phyloP scores from a whole-genome alignment of 2,797 vertebrate species.

The Urocyon cinereoargenteus region DNA sequence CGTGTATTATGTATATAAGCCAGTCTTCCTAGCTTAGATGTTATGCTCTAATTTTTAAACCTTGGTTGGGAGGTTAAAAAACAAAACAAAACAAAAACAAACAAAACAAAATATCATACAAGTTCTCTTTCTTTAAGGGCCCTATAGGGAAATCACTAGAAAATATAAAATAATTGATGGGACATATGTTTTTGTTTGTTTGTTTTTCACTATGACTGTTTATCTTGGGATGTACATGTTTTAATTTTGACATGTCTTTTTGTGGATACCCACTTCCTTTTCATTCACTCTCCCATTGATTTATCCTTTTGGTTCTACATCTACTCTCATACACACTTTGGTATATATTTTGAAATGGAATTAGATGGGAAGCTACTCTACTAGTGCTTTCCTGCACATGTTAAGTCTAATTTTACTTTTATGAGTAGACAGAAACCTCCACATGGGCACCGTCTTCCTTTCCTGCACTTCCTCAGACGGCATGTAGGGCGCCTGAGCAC shows the following conservation, averaged over 20 bases:
- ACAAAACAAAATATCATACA: slow-evolving; percentile 15
- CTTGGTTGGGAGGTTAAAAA: slow-evolving; percentile 60
- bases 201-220: neutral
- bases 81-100: slow-evolving; percentile 20
- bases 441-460: slow-evolving; percentile 45
- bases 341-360: slow-evolving; percentile 43
- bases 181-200: neutral
- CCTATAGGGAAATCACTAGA: slow-evolving; percentile 26
- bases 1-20: neutral
- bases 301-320: neutral
- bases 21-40: slow-evolving; percentile 20
- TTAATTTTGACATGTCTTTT: slow-evolving; percentile 55
- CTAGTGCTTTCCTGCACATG: slow-evolving; percentile 42
- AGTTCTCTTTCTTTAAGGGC: slow-evolving; percentile 33
- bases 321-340: neutral
- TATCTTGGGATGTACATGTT: neutral
- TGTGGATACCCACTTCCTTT: neutral
- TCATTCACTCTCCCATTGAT: slow-evolving; percentile 18
- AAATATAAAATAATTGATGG: slow-evolving; percentile 54
- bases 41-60: slow-evolving; percentile 53
- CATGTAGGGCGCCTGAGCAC: neutral
- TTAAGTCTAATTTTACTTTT: slow-evolving; percentile 65
- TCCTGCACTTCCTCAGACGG: neutral
- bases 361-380: slow-evolving; percentile 31
- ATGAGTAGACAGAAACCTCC: slow-evolving; percentile 2